phyloP scores from a whole-genome alignment of 2,113 vertebrate genomes.

The Coracopsis vasa region DNA sequence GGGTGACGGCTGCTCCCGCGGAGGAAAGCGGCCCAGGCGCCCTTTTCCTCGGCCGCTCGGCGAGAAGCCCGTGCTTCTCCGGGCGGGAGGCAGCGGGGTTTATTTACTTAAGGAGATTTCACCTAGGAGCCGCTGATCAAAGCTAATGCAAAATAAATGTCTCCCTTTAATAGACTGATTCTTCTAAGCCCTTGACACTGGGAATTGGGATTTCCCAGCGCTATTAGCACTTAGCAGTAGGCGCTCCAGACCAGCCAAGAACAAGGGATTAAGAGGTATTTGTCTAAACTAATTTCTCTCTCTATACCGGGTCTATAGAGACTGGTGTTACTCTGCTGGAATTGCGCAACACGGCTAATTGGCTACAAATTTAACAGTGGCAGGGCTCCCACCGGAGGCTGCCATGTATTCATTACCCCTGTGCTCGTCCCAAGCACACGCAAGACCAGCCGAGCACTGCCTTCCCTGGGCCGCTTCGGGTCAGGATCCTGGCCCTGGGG shows the following conservation, averaged over 20 bases:
- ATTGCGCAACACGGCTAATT: slow-evolving; percentile 82
- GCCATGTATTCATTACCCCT: slow-evolving; percentile 12
- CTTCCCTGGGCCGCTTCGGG: neutral
- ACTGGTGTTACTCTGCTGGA: slow-evolving; percentile 79
- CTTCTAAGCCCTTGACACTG: slow-evolving; percentile 77
- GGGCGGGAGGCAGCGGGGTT: slow-evolving; percentile 11
- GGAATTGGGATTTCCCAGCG: slow-evolving; percentile 79
- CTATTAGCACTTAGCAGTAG: slow-evolving; percentile 80
- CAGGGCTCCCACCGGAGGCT: slow-evolving; percentile 68
- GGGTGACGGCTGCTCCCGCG: neutral
- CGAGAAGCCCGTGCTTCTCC: neutral
- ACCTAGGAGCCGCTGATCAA: slow-evolving; percentile 71
- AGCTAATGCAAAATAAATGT: slow-evolving; percentile 75
- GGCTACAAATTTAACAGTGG: slow-evolving; percentile 81
- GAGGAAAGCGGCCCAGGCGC: neutral
- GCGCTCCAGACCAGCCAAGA: slow-evolving; percentile 76
- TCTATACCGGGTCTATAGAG: slow-evolving; percentile 77
- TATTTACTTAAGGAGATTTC: slow-evolving; percentile 69
- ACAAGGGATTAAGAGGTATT: slow-evolving; percentile 81
- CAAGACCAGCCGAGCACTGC: neutral
- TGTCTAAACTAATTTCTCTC: slow-evolving; percentile 83
- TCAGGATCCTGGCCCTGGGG: too few relatives aligned
- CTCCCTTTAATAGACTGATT: slow-evolving; percentile 72
- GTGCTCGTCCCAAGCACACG: neutral
- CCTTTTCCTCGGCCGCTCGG: neutral